Evolutionary conservation across 2,113 vertebrate genomes (phyloP).

Genomic region (Nycticorax nycticorax): DNA sequence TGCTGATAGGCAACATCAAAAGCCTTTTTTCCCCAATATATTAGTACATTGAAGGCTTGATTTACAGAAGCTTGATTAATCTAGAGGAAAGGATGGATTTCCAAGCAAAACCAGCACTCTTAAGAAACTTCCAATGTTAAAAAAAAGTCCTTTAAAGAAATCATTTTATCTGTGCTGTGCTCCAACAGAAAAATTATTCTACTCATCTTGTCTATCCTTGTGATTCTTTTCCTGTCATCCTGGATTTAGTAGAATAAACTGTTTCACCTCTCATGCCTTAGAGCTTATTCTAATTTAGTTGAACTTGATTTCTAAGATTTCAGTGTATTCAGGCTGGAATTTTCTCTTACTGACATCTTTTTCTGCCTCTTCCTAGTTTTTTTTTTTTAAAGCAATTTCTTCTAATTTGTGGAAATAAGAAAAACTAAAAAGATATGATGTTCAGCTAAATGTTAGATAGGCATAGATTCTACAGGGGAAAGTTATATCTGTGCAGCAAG

Average conservation of each 20-base stretch:
- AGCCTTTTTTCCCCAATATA: background rate
- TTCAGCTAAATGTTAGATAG: background rate
- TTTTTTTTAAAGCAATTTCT: background rate
- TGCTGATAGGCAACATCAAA: background rate
- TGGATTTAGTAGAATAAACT: slow-evolving; percentile 47
- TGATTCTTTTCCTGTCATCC: slow-evolving; percentile 30
- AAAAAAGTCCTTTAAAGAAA: background rate
- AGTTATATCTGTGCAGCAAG: background rate
- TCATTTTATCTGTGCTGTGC: background rate
- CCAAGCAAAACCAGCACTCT: background rate
- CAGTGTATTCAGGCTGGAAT: background rate
- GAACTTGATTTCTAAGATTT: slow-evolving; percentile 46
- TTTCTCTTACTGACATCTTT: background rate
- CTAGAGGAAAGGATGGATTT: background rate
- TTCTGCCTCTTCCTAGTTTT: background rate
- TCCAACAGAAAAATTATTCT: slow-evolving; percentile 27
- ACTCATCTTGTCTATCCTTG: slow-evolving; percentile 3
- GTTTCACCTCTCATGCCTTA: slow-evolving; percentile 11
- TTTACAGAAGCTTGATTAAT: background rate
- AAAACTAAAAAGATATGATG: background rate
- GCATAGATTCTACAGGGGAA: background rate
- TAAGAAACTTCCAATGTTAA: background rate
- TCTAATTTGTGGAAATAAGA: background rate
- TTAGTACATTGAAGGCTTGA: background rate
- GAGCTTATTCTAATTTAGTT: slow-evolving; percentile 34